Evolutionary conservation across 2,888 invertebrate species (phyloP).

Genomic region (Minunthozetes semirufus): DNA sequence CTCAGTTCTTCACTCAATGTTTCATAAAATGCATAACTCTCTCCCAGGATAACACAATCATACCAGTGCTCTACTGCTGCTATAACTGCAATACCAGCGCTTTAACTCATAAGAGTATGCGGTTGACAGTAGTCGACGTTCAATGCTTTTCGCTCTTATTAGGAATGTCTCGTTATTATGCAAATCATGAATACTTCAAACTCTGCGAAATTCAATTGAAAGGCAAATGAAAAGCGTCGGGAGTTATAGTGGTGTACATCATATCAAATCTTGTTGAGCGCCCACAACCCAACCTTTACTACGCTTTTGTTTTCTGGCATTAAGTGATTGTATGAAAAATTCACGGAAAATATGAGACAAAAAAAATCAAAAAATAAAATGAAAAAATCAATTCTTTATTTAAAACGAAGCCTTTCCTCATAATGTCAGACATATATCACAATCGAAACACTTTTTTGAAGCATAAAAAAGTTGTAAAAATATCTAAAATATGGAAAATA

Average conservation of each 20-base stretch:
- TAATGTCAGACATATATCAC: no score
- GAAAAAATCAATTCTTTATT: no score
- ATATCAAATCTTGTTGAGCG: slow-evolving; percentile 9
- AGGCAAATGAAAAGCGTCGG: slow-evolving; percentile 12
- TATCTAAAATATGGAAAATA: no score
- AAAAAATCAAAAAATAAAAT: background rate
- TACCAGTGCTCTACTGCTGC: no score
- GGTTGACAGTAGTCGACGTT: background rate
- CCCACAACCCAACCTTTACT: background rate
- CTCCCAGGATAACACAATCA: no score
- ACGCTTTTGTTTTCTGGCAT: background rate
- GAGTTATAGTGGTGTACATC: background rate
- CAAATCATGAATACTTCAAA: background rate
- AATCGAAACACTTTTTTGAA: no score
- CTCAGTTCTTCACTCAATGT: no score
- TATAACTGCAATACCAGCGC: no score
- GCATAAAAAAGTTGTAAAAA: no score
- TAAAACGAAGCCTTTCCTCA: no score
- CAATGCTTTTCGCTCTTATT: background rate
- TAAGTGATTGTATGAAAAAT: slow-evolving; percentile 1
- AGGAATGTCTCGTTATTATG: slow-evolving; percentile 2
- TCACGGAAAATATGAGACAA: no score
- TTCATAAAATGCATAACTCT: no score
- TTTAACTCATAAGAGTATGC: background rate
- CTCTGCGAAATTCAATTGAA: background rate